Evolutionary conservation across 2,888 invertebrate genomes (phyloP), one percentile per base, ranked within the genome.

Genomic region (Oasisia sp.): DNA sequence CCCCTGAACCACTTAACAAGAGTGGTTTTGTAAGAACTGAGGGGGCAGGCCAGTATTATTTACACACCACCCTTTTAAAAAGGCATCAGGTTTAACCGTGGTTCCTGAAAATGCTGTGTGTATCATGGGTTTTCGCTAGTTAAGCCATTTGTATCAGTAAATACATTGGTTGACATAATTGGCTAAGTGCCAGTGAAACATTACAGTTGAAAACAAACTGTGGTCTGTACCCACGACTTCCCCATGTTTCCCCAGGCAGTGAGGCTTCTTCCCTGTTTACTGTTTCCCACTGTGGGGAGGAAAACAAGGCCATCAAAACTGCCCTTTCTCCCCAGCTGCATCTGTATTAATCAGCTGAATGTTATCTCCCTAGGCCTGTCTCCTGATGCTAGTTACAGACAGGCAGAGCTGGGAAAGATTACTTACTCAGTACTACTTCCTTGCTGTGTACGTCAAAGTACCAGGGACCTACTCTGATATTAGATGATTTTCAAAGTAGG

Each of bases 331-430:
- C n/a, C 7, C 11, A 5, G 27, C 5, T 74, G 27, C 74, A 27
- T 74, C 74, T 74, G 74, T 74, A 74, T 74, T 74, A n/a, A 74
- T 74, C 74, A 74, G 74, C 74, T 74, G 74, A 27, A n/a, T 74
- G 74, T 19, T 74, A 74, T 74, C 19, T 74, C 74, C 27, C 74
- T 5, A 7, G 7, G 27, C 7, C 74, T 74, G 19, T 19, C 27
- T 27, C 74, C 27, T 27, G 74, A 19, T 74, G n/a, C 4, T 74
- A 19, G 19, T 74, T 74, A 19, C 74, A 74, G 74, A 74, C 14
- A 1, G n/a, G 19, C 27, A 19, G 74, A 19, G 3, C 27, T n/a
- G 19, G 74, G 74, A 19, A 74, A 74, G 27, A n/a, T 74, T 50
- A 50, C 50, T 50, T 50, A 50, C 74, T 19, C 3, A 27, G 74